phyloP scores from a whole-genome alignment of 2,797 vertebrate genomes.

The Dicrostonyx torquatus region DNA sequence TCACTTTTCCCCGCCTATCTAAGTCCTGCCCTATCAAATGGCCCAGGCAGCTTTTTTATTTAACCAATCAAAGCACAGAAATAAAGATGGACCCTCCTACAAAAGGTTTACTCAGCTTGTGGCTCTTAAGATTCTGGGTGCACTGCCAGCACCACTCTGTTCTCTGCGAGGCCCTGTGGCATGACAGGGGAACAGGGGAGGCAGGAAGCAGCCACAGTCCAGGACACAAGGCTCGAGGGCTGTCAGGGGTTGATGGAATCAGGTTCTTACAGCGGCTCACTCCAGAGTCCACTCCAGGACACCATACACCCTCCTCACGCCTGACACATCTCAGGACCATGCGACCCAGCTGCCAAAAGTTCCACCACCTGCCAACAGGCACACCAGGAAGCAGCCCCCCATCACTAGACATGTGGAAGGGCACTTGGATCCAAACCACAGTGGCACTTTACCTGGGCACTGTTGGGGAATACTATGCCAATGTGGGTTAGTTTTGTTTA shows the following conservation, averaged over 20 bases:
- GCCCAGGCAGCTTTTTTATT: no score
- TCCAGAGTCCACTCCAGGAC: not conserved
- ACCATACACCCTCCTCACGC: no score
- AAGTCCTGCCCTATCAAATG: no score
- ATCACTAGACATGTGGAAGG: no score
- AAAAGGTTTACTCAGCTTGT: not conserved
- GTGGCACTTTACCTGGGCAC: not conserved
- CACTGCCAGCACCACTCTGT: not conserved
- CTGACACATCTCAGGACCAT: not conserved
- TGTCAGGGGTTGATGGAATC: no score
- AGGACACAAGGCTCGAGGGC: not conserved
- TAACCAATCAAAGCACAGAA: no score
- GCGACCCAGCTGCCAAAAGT: no score
- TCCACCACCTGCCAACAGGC: not conserved
- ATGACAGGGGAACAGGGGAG: rapidly evolving
- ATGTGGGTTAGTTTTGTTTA: no score
- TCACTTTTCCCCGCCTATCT: no score
- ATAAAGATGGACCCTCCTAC: no score
- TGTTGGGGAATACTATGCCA: no score
- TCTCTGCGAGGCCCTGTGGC: not conserved
- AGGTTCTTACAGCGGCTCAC: not conserved
- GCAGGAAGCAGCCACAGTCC: not conserved
- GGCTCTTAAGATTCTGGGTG: not conserved
- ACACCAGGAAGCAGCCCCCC: no score
- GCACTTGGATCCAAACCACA: not conserved